Conservation (phyloP, 2,113 vertebrate genomes). For the Geococcyx californianus region DNA sequence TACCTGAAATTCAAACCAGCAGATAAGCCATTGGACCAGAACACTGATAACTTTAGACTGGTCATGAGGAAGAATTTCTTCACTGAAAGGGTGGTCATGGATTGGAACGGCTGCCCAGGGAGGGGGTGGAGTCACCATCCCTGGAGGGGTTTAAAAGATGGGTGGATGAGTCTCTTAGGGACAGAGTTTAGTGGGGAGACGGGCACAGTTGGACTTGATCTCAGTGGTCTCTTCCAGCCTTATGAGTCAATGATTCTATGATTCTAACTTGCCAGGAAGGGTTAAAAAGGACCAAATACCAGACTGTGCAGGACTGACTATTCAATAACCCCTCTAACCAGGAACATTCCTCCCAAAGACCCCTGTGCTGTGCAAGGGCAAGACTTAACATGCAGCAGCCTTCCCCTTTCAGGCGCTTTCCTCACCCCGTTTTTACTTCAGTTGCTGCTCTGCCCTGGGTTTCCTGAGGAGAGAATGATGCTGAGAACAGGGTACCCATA, state of each 20-base stretch:
- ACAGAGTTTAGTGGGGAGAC: too few relatives aligned
- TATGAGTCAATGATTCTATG: too few relatives aligned
- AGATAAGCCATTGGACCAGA: accelerated
- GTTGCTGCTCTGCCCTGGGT: neutral
- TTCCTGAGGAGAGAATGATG: neutral
- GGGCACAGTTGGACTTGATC: too few relatives aligned
- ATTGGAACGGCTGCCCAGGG: too few relatives aligned
- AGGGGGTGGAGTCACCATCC: too few relatives aligned
- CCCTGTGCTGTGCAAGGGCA: neutral
- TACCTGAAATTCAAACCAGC: neutral
- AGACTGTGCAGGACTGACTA: neutral
- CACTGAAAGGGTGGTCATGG: too few relatives aligned
- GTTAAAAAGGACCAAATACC: neutral
- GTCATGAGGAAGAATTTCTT: too few relatives aligned
- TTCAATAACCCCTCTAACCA: neutral
- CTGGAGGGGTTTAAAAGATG: too few relatives aligned
- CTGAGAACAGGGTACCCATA: neutral
- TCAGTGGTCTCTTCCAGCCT: too few relatives aligned
- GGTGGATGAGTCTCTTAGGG: too few relatives aligned
- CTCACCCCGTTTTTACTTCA: neutral
- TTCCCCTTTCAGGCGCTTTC: neutral
- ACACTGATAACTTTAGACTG: too few relatives aligned
- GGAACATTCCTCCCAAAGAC: neutral
- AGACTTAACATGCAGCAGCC: accelerated
- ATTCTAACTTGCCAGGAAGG: neutral